These are phyloP conservation scores for Eulemur rubriventer DNA, from an alignment of 2,797 vertebrate genomes.

Conservation along the genomic window DNA sequence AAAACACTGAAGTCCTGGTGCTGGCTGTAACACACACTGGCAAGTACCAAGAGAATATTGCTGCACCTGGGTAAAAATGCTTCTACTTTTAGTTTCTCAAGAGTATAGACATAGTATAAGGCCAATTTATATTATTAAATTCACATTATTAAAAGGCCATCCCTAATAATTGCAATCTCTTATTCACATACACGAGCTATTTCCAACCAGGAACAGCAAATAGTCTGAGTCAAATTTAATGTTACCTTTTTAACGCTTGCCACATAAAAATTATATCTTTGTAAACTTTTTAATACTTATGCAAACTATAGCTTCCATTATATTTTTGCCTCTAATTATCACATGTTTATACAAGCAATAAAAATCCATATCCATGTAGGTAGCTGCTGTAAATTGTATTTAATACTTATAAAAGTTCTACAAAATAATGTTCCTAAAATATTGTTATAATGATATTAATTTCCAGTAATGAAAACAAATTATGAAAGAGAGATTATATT, in stretches of 20 bases:
- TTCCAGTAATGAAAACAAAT: slow-evolving; percentile 55
- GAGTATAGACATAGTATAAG: background rate
- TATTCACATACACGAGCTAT: background rate
- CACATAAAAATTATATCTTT: slow-evolving; percentile 36
- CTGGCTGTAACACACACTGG: background rate
- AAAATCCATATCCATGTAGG: background rate
- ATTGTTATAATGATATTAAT: slow-evolving; percentile 32
- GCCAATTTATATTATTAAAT: background rate
- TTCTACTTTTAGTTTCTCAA: background rate
- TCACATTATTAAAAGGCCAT: background rate
- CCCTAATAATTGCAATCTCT: background rate
- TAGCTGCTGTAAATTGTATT: slow-evolving; percentile 36
- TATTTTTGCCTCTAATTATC: slow-evolving; percentile 34
- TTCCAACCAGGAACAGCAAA: slow-evolving; percentile 47
- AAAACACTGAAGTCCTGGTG: background rate
- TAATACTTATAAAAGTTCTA: slow-evolving; percentile 12
- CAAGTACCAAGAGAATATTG: background rate
- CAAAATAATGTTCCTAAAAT: background rate
- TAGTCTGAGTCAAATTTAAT: background rate
- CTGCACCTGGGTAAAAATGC: background rate
- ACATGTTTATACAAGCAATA: slow-evolving; percentile 46
- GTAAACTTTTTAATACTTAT: slow-evolving; percentile 31
- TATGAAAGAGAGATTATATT: slow-evolving; percentile 4
- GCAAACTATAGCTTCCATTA: slow-evolving; percentile 7
- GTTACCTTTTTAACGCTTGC: background rate